phyloP scores from a whole-genome alignment of 2,888 invertebrate species.

The Sarcophaga rosellei region DNA sequence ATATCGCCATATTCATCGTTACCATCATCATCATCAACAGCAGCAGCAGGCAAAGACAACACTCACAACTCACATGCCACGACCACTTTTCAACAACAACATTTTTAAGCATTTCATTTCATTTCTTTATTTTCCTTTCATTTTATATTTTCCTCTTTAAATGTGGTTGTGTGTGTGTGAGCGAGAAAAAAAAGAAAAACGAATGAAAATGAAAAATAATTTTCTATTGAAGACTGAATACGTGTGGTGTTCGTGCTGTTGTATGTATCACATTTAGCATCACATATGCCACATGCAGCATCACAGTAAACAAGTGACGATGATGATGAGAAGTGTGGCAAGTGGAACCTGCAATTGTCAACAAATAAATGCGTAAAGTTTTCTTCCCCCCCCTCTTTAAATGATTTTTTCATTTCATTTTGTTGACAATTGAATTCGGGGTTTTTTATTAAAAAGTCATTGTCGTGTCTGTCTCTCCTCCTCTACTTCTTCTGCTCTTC shows the following conservation, averaged over 20 bases:
- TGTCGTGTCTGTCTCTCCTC: too few relatives aligned
- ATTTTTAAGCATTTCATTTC: background rate
- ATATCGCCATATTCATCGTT: background rate
- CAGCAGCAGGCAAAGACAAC: background rate
- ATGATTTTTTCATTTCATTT: conserved; percentile 36
- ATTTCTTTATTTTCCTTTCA: too few relatives aligned
- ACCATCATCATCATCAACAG: background rate
- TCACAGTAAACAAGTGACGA: conserved; percentile 30
- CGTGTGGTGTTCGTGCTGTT: background rate
- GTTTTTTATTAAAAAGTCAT: conserved; percentile 45
- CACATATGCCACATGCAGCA: conserved; percentile 22
- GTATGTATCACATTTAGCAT: background rate
- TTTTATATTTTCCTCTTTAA: background rate
- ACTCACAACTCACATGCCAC: background rate
- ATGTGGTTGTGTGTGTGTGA: background rate
- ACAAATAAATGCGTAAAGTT: conserved; percentile 49
- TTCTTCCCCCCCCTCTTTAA: background rate
- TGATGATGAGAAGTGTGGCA: too few relatives aligned
- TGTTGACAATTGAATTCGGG: conserved; percentile 37
- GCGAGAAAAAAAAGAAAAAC: background rate
- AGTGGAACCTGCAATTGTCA: conserved; percentile 42
- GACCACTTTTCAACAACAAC: background rate
- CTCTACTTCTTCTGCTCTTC: too few relatives aligned
- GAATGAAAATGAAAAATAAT: background rate
- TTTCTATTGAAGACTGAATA: background rate